Percentiles rank a stretch among this genome's conserved stretches.
Evolutionary conservation across 2,888 invertebrate species (phyloP).

Genomic region (Noctua pronuba): DNA sequence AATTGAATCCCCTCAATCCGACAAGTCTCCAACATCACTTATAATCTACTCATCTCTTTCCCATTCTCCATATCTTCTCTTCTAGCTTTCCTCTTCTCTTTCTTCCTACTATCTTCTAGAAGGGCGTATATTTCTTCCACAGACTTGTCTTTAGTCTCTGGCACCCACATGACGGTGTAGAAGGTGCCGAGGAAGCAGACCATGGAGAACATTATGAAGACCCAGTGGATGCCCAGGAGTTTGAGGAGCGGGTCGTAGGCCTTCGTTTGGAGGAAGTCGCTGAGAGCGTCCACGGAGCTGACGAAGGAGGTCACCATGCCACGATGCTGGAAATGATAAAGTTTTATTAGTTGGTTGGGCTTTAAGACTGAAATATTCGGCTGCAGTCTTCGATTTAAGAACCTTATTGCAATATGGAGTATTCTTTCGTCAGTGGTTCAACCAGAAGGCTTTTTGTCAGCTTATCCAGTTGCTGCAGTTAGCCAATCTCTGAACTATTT

Average conservation of each 20-base stretch:
- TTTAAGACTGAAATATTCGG: background rate
- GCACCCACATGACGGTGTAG: constrained; percentile 86
- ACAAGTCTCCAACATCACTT: constrained; percentile 62
- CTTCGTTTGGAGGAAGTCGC: constrained; percentile 87
- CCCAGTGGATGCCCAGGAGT: constrained; percentile 87
- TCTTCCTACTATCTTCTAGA: constrained; percentile 81
- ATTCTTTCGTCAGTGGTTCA: background rate
- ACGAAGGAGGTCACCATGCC: constrained; percentile 87
- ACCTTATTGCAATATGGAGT: background rate
- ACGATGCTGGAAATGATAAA: constrained; percentile 80
- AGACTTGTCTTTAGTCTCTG: constrained; percentile 85
- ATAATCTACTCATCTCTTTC: constrained; percentile 83
- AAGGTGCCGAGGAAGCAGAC: constrained; percentile 86
- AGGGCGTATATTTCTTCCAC: constrained; percentile 86
- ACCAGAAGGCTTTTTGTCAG: background rate
- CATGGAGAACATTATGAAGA: constrained; percentile 85
- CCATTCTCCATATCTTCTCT: constrained; percentile 78
- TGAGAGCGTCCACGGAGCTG: constrained; percentile 84
- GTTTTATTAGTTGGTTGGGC: background rate
- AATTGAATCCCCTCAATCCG: constrained; percentile 19
- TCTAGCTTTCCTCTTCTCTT: constrained; percentile 82
- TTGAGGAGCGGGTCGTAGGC: constrained; percentile 87
- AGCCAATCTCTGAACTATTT: background rate
- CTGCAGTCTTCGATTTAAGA: background rate
- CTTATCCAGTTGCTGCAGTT: background rate